phyloP scores from a whole-genome alignment of 2,113 vertebrate species.

The Psittacula cyanocephala region DNA sequence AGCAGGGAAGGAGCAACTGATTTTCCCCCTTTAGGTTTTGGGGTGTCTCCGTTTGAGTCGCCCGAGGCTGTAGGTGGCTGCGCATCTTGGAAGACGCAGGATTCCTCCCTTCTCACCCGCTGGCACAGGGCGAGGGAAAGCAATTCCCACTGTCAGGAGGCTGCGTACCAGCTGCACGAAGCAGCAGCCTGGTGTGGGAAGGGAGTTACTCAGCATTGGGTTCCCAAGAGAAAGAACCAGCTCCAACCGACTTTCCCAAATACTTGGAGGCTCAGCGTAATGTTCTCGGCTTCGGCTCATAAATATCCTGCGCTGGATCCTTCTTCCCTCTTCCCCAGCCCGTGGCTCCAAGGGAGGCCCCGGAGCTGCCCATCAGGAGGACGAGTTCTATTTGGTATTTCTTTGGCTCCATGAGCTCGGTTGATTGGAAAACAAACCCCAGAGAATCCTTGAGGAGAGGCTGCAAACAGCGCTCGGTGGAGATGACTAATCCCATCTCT shows the following conservation, averaged over 20 bases:
- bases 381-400: constrained; percentile 41
- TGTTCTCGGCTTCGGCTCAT: background rate
- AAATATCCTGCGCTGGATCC: constrained; percentile 23
- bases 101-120: background rate
- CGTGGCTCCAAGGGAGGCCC: background rate
- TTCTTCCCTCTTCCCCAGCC: background rate
- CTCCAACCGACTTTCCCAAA: constrained; percentile 36
- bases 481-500: constrained; percentile 58
- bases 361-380: background rate
- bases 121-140: constrained; percentile 34
- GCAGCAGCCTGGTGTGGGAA: constrained; percentile 22
- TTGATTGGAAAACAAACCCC: constrained; percentile 61
- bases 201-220: constrained; percentile 31
- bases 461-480: constrained; percentile 50
- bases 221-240: constrained; percentile 5
- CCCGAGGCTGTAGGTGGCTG: background rate
- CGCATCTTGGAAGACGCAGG: background rate
- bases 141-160: constrained; percentile 9
- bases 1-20: background rate
- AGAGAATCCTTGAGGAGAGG: constrained; percentile 58
- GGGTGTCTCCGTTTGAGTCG: background rate
- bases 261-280: constrained; percentile 16
- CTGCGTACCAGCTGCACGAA: background rate
- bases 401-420: constrained; percentile 23
- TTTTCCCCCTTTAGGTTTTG: background rate